These are phyloP conservation scores for Pilophorus perplexus DNA, from an alignment of 2,888 invertebrate species.

Conservation along the genomic window DNA sequence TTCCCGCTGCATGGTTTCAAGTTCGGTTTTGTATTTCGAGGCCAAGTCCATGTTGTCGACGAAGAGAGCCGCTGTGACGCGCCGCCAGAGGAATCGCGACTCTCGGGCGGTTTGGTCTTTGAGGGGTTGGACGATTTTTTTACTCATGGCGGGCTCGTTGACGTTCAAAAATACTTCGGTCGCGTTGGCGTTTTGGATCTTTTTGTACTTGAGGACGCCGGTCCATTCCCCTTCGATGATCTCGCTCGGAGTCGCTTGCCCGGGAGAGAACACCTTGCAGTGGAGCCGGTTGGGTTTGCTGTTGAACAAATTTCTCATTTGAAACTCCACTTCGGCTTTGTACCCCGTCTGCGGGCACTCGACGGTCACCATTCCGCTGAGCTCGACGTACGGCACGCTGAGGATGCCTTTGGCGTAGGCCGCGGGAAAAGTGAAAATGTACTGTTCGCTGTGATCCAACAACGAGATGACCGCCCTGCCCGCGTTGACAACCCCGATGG, in stretches of 20 bases:
- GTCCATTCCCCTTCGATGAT: constrained; percentile 96
- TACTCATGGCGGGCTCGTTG: constrained; percentile 73
- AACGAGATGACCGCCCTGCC: constrained; percentile 91
- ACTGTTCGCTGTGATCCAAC: constrained; percentile 87
- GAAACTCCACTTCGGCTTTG: constrained; percentile 87
- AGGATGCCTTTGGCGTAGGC: constrained; percentile 78
- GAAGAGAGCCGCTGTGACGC: constrained; percentile 91
- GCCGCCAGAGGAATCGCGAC: constrained; percentile 92
- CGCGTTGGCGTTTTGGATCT: background rate
- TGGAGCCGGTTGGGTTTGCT: constrained; percentile 88
- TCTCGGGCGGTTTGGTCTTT: constrained; percentile 81
- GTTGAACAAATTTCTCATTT: constrained; percentile 97
- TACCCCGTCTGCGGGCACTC: constrained; percentile 92
- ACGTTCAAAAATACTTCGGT: constrained; percentile 75
- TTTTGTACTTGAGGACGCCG: constrained; percentile 88
- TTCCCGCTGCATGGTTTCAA: constrained; percentile 94
- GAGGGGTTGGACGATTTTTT: constrained; percentile 85
- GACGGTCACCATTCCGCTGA: constrained; percentile 89
- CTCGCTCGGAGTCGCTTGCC: constrained; percentile 86
- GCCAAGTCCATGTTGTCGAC: constrained; percentile 88
- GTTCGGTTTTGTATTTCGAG: constrained; percentile 80
- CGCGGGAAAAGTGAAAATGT: constrained; percentile 94
- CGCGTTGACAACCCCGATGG: constrained; percentile 96
- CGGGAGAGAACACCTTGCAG: constrained; percentile 75
- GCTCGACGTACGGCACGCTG: constrained; percentile 97